Evolutionary conservation across 2,113 vertebrate species (phyloP).

Genomic region (Spea bombifrons): DNA sequence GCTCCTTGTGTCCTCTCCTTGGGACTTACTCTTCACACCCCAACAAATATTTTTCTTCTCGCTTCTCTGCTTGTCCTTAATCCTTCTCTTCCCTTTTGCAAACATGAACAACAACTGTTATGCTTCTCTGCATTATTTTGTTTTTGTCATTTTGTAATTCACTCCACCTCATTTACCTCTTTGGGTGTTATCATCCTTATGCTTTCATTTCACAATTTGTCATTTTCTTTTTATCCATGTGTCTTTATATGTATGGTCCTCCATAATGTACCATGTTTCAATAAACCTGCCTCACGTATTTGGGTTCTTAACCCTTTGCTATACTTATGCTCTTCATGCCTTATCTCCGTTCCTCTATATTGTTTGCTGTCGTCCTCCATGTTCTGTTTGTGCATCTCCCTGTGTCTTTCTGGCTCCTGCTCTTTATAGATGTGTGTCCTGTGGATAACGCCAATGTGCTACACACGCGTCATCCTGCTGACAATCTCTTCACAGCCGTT

Average conservation of each 20-base stretch:
- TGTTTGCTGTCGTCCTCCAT: neutral
- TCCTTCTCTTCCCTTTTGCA: constrained; percentile 17
- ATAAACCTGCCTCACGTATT: neutral
- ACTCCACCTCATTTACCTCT: no score
- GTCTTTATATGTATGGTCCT: neutral
- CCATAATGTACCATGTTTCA: neutral
- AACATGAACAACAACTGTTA: constrained; percentile 2
- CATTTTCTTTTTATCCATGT: neutral
- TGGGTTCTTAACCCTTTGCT: constrained; percentile 50
- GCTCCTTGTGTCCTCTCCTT: constrained; percentile 33
- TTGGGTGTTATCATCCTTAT: neutral
- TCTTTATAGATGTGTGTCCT: constrained; percentile 48
- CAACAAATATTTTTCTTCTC: constrained; percentile 34
- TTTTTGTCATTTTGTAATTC: neutral
- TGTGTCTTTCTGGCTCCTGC: constrained; percentile 50
- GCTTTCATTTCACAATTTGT: neutral
- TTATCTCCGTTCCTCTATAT: constrained; percentile 49
- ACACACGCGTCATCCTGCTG: constrained; percentile 76
- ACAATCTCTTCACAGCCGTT: constrained; percentile 97
- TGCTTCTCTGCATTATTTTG: neutral
- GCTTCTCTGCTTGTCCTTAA: constrained; percentile 32
- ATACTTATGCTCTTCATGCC: constrained; percentile 53
- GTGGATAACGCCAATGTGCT: constrained; percentile 69
- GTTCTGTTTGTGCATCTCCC: constrained; percentile 50
- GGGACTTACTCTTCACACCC: constrained; percentile 13